Evolutionary conservation across 2,888 invertebrate species (phyloP), one percentile per base, ranked within the genome.

Genomic region (Mechanitis mazaeus): DNA sequence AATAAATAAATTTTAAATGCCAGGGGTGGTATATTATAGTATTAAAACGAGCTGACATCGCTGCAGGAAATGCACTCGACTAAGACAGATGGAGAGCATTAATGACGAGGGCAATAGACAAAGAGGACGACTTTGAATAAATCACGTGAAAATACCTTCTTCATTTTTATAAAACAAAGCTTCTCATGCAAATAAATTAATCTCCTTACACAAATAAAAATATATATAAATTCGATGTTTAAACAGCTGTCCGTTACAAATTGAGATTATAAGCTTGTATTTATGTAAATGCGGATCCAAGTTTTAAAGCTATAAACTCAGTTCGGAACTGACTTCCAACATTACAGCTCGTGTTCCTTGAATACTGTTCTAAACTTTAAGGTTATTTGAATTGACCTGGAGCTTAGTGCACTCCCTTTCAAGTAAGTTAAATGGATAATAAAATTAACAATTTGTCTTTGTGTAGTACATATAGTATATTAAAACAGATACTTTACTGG

Each of bases 61-160:
- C 63, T 65, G 71, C 69, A 72, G 74, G 75, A 75, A 76, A 72
- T 76, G 76, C 73, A 74, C 72, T 69, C 70, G 78, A 78, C 76
- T 72, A 69, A 77, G 80, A 81, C 75, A 77, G 80, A 80, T 80
- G 73, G 76, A 67, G 67, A 62, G 74, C 77, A 79, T 81, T 80
- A 80, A 72, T 71, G 72, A 69, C 66, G 59, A 53, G 58, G 35
- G 46, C 58, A 56, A 33, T 62, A 66, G 62, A 64, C 67, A 63
- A 61, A 65, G 65, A 56, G 42, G 53, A 60, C 56, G 54, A 61
- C 38, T 35, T 42, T 58, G 54, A 54, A 64, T 66, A 64, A 61
- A 64, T 64, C 58, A 61, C 59, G 54, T 33, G 50, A 59, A 64
- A 57, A 64, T 55, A 61, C 46, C 46, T 46, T 55, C 54, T 46